Conservation (phyloP, 2,888 invertebrate species). For the Sabatieria punctata region DNA sequence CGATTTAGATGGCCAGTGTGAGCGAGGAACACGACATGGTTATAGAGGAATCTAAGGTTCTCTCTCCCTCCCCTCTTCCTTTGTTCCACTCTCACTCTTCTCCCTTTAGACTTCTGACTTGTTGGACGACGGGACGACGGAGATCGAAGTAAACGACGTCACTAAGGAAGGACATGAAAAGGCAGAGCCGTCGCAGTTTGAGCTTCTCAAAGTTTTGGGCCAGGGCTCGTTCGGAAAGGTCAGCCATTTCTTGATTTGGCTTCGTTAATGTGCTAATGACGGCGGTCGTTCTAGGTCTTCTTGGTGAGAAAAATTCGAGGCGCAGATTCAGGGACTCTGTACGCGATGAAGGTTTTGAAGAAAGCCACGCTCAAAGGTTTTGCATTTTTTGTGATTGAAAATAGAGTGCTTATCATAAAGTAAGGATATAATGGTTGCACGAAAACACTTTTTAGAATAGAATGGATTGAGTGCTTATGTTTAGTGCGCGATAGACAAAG, state of each 20-base stretch:
- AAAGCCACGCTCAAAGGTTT: slow-evolving; percentile 87
- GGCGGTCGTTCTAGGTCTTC: slow-evolving; percentile 57
- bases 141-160: slow-evolving; percentile 78
- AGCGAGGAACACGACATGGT: background rate
- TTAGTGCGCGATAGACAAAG: slow-evolving; percentile 74
- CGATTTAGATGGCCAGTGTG: slow-evolving; percentile 1
- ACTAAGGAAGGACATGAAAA: slow-evolving; percentile 81
- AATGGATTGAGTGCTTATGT: slow-evolving; percentile 14
- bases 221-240: slow-evolving; percentile 96
- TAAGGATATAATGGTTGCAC: slow-evolving; percentile 3
- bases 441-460: slow-evolving; percentile 9
- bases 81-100: no score
- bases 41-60: no score
- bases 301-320: slow-evolving; percentile 85
- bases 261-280: no score
- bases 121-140: slow-evolving; percentile 38
- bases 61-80: no score
- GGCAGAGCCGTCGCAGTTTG: slow-evolving; percentile 89
- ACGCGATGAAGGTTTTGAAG: slow-evolving; percentile 97
- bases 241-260: no score
- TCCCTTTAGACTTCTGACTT: no score
- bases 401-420: slow-evolving; percentile 1
- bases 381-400: background rate
- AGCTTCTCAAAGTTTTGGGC: slow-evolving; percentile 84
- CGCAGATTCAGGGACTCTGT: slow-evolving; percentile 75